Evolutionary conservation across 2,113 vertebrate species (phyloP), one percentile per base, ranked within the genome.

Genomic region (Petroica traversi): DNA sequence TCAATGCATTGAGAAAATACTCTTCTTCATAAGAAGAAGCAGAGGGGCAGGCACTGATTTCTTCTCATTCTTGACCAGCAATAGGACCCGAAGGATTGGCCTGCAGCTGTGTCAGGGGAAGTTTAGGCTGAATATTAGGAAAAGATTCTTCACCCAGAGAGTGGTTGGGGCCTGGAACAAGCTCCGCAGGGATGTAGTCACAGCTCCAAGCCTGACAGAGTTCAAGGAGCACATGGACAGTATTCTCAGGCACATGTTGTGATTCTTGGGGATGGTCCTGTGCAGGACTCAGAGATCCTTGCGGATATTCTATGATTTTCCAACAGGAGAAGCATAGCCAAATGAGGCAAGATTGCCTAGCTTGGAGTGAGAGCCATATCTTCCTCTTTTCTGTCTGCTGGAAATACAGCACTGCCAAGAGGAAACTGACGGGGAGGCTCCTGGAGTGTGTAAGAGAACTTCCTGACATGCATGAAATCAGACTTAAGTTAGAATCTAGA

Each of bases 41-140:
- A n/a, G 51, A 51, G 33, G 26, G 7, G 2, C 26, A 64, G 26
- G 8, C 12, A 29, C 7, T 81, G 23, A 66, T 38, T 59, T 38
- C 38, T 45, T 45, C 16, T 52, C 23, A 33, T 8, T 52, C 13
- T 22, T 36, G 8, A 45, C 5, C 23, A 45, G 59, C 7, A 43
- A 29, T 13, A 58, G 59, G 8, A 67, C 11, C 38, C 0, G 0
- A 38, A 28, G 19, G 19, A 81, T 52, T n/a, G 19, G 7, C 6
- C 24, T 73, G 38, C 46, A 81, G 12, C 4, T 88, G 17, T 57
- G 23, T 51, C 36, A 45, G 12, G 0, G 10, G 19, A 66, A 10
- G 8, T 45, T 59, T 12, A 24, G 10, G 23, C 0, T 80, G 38
- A 0, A 2, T 12, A 13, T 29, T 2, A 8, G 28, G 3, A 8